Evolutionary conservation across 1,140 invertebrate genomes (phyloP).

Genomic region (Drosophila sp.): DNA sequence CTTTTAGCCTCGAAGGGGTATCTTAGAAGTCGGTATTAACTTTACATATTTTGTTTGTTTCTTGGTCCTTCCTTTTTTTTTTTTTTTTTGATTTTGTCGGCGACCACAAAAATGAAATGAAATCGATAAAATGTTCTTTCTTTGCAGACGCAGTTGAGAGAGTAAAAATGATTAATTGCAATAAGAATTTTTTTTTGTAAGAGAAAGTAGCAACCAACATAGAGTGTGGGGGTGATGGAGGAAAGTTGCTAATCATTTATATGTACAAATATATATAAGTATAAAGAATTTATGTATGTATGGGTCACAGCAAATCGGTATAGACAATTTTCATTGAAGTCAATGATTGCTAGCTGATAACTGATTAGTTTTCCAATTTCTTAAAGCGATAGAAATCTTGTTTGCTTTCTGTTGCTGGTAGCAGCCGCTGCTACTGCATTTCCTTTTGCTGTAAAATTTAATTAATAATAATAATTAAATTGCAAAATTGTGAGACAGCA

Average conservation of each 20-base stretch:
- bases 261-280: neutral
- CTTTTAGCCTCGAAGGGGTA: neutral
- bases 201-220: neutral
- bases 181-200: conserved; percentile 31
- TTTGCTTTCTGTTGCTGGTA: neutral
- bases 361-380: conserved; percentile 1
- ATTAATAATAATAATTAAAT: conserved; percentile 15
- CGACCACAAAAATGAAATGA: conserved; percentile 28
- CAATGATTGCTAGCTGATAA: neutral
- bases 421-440: neutral
- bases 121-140: conserved; percentile 25
- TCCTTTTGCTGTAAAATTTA: neutral
- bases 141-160: neutral
- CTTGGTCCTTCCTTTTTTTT: conserved; percentile 8
- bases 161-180: conserved; percentile 47
- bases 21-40: neutral
- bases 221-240: neutral
- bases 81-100: neutral
- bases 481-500: conserved; percentile 9
- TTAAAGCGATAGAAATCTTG: neutral
- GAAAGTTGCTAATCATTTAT: neutral
- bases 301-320: neutral
- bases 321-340: neutral
- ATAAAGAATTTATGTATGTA: conserved; percentile 29
- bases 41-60: conserved; percentile 7